These are phyloP conservation scores for Agonopterix arenella DNA, from an alignment of 2,888 invertebrate species.

Conservation along the genomic window DNA sequence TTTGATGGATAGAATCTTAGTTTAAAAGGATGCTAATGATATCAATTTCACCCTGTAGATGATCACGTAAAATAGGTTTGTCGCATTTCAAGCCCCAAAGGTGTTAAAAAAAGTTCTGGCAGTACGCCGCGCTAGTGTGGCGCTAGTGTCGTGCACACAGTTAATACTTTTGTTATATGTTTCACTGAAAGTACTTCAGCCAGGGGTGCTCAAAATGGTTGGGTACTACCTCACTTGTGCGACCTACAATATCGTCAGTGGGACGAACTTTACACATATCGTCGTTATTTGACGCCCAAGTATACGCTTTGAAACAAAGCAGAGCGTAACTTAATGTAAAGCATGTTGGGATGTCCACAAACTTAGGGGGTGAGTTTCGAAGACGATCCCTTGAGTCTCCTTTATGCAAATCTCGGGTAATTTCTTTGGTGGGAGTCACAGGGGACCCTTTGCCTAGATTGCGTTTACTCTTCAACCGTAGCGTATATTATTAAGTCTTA, in stretches of 20 bases:
- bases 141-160: too few species aligned
- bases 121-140: too few species aligned
- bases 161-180: too few species aligned
- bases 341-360: conserved; percentile 60
- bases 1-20: too few species aligned
- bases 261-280: conserved; percentile 28
- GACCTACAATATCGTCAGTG: conserved; percentile 9
- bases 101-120: too few species aligned
- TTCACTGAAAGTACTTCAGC: too few species aligned
- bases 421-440: conserved; percentile 65
- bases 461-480: conserved; percentile 55
- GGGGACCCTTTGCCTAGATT: conserved; percentile 59
- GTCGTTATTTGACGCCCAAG: conserved; percentile 35
- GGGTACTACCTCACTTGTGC: background rate
- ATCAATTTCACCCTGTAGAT: too few species aligned
- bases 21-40: too few species aligned
- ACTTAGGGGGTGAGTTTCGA: conserved; percentile 61
- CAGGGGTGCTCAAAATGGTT: too few species aligned
- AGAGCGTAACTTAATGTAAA: conserved; percentile 59
- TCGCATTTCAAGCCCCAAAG: too few species aligned
- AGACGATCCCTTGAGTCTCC: conserved; percentile 63
- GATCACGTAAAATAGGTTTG: too few species aligned
- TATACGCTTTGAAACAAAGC: conserved; percentile 41
- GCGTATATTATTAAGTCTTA: conserved; percentile 36
- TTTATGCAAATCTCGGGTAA: conserved; percentile 71